Evolutionary conservation across 2,113 vertebrate species (phyloP).

Genomic region (Xenopus laevis): DNA sequence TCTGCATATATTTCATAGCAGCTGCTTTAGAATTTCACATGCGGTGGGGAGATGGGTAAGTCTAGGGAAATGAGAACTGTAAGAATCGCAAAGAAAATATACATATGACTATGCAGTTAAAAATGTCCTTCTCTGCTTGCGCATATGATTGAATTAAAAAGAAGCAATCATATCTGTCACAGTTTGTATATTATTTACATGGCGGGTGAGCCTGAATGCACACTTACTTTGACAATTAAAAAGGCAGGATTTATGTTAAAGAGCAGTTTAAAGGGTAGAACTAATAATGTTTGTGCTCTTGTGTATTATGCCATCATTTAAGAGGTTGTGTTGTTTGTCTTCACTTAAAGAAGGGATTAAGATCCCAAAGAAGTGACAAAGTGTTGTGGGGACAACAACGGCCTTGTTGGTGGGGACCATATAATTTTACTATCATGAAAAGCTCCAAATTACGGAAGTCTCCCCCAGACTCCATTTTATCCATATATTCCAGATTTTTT

Average conservation of each 20-base stretch:
- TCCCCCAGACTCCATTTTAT: too few species aligned
- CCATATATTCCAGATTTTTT: too few species aligned
- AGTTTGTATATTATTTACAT: not conserved
- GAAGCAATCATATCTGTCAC: not conserved
- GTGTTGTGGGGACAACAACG: too few species aligned
- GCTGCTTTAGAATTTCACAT: constrained; percentile 8
- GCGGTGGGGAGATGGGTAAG: constrained; percentile 21
- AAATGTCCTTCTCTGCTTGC: not conserved
- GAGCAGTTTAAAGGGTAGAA: too few species aligned
- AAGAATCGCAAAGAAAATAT: constrained; percentile 2
- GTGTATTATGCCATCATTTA: too few species aligned
- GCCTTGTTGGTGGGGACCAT: too few species aligned
- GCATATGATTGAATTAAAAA: not conserved
- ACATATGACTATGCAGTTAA: constrained; percentile 1
- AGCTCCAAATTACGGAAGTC: too few species aligned
- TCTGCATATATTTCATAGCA: constrained; percentile 71
- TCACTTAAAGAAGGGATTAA: too few species aligned
- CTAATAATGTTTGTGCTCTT: too few species aligned
- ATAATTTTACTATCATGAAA: too few species aligned
- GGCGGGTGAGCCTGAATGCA: not conserved
- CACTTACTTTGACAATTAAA: not conserved
- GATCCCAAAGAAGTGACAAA: too few species aligned
- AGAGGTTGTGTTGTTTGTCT: too few species aligned
- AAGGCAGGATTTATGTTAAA: not conserved
- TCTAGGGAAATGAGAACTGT: constrained; percentile 26